Base-by-base conservation (phyloP, 2,797 vertebrate genomes). In the Typhlichthys eigenmanni region DNA sequence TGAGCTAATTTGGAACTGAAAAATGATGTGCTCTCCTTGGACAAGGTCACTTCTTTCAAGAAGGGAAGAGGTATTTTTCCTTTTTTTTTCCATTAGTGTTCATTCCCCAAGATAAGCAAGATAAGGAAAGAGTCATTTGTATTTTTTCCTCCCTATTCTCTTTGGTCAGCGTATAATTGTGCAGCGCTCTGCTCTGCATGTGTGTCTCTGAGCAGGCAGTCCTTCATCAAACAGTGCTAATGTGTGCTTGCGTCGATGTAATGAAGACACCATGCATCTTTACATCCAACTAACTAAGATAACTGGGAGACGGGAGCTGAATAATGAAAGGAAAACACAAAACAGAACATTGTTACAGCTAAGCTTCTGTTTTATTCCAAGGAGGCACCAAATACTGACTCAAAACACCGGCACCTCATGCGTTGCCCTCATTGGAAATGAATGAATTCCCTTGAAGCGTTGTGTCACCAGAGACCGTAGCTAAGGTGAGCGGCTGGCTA, bases 141-240 rank as follows among this genome's bases (percentile, higher is more conserved):
- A 43, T 51, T 63, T 60, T 47, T 45, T 47, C 12, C n/a, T 0
- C 43, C 49, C 60, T 61, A 13, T 48, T 62, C 51, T 66, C 52
- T 1, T 12, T 66, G 84, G 74, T 75, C 54, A 63, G 29, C 74
- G 75, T 69, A 49, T 90, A 89, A 89, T 86, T 87, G 78, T 84
- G 81, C 74, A 64, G 59, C 61, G 67, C 58, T 68, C 58, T 75
- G 80, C 80, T 85, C 68, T 86, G 80, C 76, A 68, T 56, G 46
- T 61, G 50, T 81, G 69, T 83, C 76, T 79, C 55, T 68, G 75
- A 75, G 75, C 72, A 76, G 74, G 60, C 68, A 57, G 83, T 88
- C 72, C 75, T 86, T 89, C 84, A 88, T 85, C 71, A 72, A 60
- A 38, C 60, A 43, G 57, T 46, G 65, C 59, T 12, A 74, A 46